These are phyloP conservation scores for Platysteira castanea DNA, from an alignment of 2,113 vertebrate species.

Conservation along the genomic window DNA sequence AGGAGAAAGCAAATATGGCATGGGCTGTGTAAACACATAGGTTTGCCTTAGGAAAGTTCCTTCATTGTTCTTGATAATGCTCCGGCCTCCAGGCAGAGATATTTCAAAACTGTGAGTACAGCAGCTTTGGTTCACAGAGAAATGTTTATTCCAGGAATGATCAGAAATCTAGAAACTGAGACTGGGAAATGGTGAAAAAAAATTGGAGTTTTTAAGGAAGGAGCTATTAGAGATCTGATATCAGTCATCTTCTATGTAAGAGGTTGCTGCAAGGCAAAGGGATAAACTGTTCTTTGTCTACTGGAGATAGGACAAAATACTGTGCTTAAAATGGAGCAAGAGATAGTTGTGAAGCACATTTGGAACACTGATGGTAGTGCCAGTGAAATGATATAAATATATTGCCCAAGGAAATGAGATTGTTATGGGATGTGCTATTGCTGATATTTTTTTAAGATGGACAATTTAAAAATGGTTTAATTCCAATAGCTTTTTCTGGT, in stretches of 20 bases:
- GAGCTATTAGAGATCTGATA: not conserved
- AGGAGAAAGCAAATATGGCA: slow-evolving; percentile 24
- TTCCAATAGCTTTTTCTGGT: not conserved
- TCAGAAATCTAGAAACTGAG: not conserved
- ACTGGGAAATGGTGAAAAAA: not conserved
- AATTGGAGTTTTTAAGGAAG: not conserved
- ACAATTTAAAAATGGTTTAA: not conserved
- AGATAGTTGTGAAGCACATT: not conserved
- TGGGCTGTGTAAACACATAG: not conserved
- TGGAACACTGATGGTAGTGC: not conserved
- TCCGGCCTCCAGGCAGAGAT: not conserved
- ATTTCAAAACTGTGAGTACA: not conserved
- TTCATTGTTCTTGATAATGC: not conserved
- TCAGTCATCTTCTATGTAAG: not conserved
- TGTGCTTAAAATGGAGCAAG: not conserved
- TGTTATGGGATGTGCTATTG: not conserved
- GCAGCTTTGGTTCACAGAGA: not conserved
- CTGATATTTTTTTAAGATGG: not conserved
- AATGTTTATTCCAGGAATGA: not conserved
- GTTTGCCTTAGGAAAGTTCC: not conserved
- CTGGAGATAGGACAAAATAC: not conserved
- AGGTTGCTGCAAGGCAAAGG: not conserved
- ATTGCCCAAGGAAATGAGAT: not conserved
- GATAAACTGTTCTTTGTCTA: not conserved
- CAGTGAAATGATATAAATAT: not conserved